Evolutionary conservation across 2,888 invertebrate genomes (phyloP).

Genomic region (Cremastinae sp.): DNA sequence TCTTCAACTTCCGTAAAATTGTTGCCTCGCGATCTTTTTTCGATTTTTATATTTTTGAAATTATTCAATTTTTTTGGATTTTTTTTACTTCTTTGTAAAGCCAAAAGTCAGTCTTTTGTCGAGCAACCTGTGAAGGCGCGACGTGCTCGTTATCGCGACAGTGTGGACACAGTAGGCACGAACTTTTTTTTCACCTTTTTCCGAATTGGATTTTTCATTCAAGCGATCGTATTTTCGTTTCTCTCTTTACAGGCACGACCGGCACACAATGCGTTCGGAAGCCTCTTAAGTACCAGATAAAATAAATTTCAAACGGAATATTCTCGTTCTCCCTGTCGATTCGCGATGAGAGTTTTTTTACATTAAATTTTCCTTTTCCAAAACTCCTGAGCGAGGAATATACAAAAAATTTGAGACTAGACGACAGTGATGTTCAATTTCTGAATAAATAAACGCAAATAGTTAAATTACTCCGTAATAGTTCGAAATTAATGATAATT

Average conservation of each 20-base stretch:
- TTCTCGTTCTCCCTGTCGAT: not conserved
- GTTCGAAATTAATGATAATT: not conserved
- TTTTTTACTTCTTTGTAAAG: conserved; percentile 59
- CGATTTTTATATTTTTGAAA: conserved; percentile 14
- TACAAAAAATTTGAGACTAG: no score
- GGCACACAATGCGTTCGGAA: conserved; percentile 55
- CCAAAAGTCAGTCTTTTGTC: conserved; percentile 68
- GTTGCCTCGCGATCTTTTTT: conserved; percentile 5
- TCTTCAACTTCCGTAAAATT: conserved; percentile 20
- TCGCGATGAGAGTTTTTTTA: not conserved
- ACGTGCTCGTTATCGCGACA: conserved; percentile 63
- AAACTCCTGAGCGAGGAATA: not conserved
- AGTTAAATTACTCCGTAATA: conserved; percentile 8
- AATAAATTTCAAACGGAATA: conserved; percentile 10
- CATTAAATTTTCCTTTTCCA: not conserved
- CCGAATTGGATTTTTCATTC: conserved; percentile 27
- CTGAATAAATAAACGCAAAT: not conserved
- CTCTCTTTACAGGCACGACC: conserved; percentile 55
- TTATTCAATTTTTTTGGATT: conserved; percentile 34
- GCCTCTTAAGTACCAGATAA: conserved; percentile 45
- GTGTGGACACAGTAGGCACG: conserved; percentile 61
- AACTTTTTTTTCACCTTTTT: conserved; percentile 41
- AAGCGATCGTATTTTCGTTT: conserved; percentile 23
- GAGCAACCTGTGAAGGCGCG: conserved; percentile 62
- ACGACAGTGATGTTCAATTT: not conserved